Base-by-base conservation (phyloP, 2,113 vertebrate genomes). In the Xenopus tropicalis region DNA sequence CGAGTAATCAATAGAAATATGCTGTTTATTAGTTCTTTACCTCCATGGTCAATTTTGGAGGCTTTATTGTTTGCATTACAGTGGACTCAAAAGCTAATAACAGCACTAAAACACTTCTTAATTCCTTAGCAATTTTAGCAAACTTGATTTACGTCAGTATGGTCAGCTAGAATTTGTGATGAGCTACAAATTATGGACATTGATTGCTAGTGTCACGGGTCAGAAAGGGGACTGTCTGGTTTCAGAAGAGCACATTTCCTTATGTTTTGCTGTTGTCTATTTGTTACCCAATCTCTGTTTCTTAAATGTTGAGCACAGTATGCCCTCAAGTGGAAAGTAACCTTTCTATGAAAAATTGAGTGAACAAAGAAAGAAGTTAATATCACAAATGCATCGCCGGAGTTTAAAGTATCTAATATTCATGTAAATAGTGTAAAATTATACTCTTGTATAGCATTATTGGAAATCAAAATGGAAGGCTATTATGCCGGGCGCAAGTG, bases 131-230 rank as follows among this genome's bases (percentile, higher is more conserved):
- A 70, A 61, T 74, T 61, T 74, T 61, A 69, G 20, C 20, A 63
- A 63, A 69, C 22, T 75, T 62, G 20, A 19, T 62, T 62, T 69
- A 62, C 20, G 25, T 75, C 44, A 20, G n/a, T 75, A 66, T 25
- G 72, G 72, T 75, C 57, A 52, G 44, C 58, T 44, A 20, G 44
- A 58, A 29, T 77, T 51, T 77, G 67, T 19, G 25, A 66, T 58
- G 59, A 65, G 56, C 37, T 54, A 46, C 46, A 78, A 78, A 70
- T 72, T 58, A 68, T 57, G 42, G 59, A 11, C 61, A 79, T 74
- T 63, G 74, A 77, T 79, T 37, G 65, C 51, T 68, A 68, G 66
- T 20, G 73, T 21, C 10, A 46, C 63, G 67, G 78, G 76, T 81
- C 78, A 79, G 52, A 58, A 71, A 19, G 65, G 57, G 67, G 24